Evolutionary conservation across 2,888 invertebrate genomes (phyloP).

Genomic region (Achlya flavicornis): DNA sequence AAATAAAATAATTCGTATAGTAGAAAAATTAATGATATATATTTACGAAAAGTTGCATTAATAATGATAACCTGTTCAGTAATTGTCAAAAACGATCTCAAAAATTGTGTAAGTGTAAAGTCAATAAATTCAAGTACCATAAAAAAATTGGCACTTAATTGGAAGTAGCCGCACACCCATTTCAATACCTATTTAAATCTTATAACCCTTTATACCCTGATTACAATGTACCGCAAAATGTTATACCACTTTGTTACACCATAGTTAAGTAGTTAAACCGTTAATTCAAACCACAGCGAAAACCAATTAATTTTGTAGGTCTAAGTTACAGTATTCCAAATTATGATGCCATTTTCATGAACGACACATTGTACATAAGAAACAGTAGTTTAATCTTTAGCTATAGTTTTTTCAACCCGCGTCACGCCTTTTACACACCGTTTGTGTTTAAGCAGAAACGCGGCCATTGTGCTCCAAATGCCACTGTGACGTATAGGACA

Average conservation of each 20-base stretch:
- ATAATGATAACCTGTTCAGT: neutral
- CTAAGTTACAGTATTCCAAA: neutral
- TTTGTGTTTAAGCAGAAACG: too few relatives aligned
- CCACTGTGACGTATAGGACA: too few relatives aligned
- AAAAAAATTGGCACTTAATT: slow-evolving; percentile 34
- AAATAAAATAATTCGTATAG: slow-evolving; percentile 11
- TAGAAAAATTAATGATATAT: slow-evolving; percentile 19
- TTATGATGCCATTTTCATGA: neutral
- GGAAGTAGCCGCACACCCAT: slow-evolving; percentile 31
- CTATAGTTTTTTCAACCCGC: neutral
- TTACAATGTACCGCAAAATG: slow-evolving; percentile 19
- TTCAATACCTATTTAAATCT: slow-evolving; percentile 22
- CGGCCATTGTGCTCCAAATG: too few relatives aligned
- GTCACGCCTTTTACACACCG: too few relatives aligned
- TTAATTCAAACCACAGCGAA: neutral
- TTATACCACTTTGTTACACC: neutral
- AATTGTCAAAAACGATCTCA: neutral
- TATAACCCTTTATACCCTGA: slow-evolving; percentile 31
- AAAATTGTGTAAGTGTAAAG: slow-evolving; percentile 9
- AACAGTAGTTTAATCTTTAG: too few relatives aligned
- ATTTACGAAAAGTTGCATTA: neutral
- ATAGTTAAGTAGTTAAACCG: neutral
- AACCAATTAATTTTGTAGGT: neutral
- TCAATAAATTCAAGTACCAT: slow-evolving; percentile 43
- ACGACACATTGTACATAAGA: neutral